Conservation (phyloP, 2,797 vertebrate genomes). For the Pangasius macronema region DNA sequence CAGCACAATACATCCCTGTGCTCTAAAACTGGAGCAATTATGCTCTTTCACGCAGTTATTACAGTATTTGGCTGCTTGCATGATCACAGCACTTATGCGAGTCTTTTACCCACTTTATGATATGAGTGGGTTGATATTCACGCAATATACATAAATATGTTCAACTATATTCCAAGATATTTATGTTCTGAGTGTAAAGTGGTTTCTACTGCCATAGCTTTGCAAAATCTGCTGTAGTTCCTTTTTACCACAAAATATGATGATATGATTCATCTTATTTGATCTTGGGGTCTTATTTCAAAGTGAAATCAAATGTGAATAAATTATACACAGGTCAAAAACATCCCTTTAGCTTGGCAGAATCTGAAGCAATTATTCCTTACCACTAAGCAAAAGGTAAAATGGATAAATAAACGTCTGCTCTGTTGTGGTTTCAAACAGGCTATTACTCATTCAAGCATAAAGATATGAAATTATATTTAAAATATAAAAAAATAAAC, state of each 20-base stretch:
- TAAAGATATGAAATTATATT: neutral
- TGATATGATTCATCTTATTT: neutral
- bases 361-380: neutral
- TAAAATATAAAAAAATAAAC: neutral
- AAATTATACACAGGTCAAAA: neutral
- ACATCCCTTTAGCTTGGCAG: neutral
- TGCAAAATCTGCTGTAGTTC: constrained; percentile 67
- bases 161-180: neutral
- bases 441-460: neutral
- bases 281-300: neutral
- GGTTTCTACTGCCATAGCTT: constrained; percentile 56
- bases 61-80: neutral
- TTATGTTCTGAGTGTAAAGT: constrained; percentile 32
- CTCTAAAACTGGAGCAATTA: constrained; percentile 32
- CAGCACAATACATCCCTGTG: constrained; percentile 64
- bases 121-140: neutral
- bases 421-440: neutral
- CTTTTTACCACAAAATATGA: constrained; percentile 13
- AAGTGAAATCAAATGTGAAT: neutral
- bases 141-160: neutral
- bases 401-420: neutral
- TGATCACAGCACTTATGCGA: neutral
- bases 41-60: neutral
- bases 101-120: neutral
- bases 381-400: neutral